Evolutionary conservation across 2,797 vertebrate species (phyloP), one percentile per base, ranked within the genome.

Genomic region (Thamnophis elegans): DNA sequence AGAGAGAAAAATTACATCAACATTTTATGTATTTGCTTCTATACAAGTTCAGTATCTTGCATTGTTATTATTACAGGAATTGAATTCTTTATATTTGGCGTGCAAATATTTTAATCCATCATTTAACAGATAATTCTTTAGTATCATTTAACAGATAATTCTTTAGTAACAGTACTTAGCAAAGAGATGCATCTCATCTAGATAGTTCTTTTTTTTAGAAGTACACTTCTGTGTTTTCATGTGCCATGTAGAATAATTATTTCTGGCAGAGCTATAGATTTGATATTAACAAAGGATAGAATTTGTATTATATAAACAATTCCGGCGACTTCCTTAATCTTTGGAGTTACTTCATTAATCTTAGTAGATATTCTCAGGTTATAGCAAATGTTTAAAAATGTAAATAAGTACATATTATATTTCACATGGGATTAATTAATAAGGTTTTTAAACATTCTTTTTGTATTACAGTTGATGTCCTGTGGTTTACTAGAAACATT

Each of bases 401-500:
- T 36, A 90, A 7, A 32, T 93, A 3, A 91, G 16, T 82, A 91
- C 2, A 1, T 88, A n/a, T 85, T 0, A 90, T 22, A 1, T 85
- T 28, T 88, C 0, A 87, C 16, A n/a, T 86, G 0, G 28, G 11
- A 13, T 0, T 10, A 88, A 3, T 4, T 87, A 82, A 26, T 53
- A 16, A 87, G 36, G 42, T 85, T 36, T 87, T 22, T 5, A 91
- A 82, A 91, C 11, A n/a, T 65, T 95, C 32, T 92, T 94, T 95
- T 96, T 97, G 9, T 95, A 91, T 97, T 96, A 82, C 96, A 99
- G 99, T 97, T 99, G 90, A 98, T 99, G 96, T 99, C 99, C 54
- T 99, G 98, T 97, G 99, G 98, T 90, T 98, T 99, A 91, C 97
- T 99, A 95, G 99, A 99, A 97, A 99, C 98, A 28, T 97, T 99